Evolutionary conservation across 1,140 invertebrate genomes (phyloP), one percentile per base, ranked within the genome.

Genomic region (Vanessa atalanta): DNA sequence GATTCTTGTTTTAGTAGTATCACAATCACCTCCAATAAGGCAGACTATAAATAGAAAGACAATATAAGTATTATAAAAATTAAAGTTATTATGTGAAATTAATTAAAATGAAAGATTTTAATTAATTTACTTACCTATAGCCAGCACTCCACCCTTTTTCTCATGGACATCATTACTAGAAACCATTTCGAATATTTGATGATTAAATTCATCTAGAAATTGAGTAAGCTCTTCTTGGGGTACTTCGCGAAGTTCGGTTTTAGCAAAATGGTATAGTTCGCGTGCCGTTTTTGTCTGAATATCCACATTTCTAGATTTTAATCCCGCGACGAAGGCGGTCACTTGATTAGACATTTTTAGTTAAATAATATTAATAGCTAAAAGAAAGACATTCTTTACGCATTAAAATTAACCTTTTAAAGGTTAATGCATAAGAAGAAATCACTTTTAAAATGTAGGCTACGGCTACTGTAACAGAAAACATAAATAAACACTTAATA

Each of bases 171-270:
- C 98, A 37, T 96, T 95, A 76, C 97, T 97, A 6, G 97, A 98
- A 2, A 99, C 97, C 98, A 99, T 98, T 88, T 98, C 97, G 91
- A 98, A 98, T 74, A 99, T 99, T 82, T 98, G 97, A 89, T 98
- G 97, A 88, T 99, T 98, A 84, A 99, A 98, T 72, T 98, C 97
- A 88, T 99, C 98, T 90, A 99, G 96, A 87, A 99, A 99, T 37
- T 95, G 93, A 20, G 96, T 96, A 67, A 98, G 95, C 84, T 99
- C 97, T 84, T 99, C 98, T 61, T 96, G 95, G n/a, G 97, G 96
- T 50, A 97, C 96, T 92, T 99, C 98, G 14, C 97, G 94, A 15
- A 99, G 89, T 83, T 99, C 98, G 9, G 97, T 98, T 86, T 97
- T 97, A 1, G 99, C 97, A 93, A 97, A 99, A 65, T 97, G 95